Evolutionary conservation across 2,113 vertebrate genomes (phyloP), one percentile per base, ranked within the genome.

Genomic region (Notarius quadriscutis): DNA sequence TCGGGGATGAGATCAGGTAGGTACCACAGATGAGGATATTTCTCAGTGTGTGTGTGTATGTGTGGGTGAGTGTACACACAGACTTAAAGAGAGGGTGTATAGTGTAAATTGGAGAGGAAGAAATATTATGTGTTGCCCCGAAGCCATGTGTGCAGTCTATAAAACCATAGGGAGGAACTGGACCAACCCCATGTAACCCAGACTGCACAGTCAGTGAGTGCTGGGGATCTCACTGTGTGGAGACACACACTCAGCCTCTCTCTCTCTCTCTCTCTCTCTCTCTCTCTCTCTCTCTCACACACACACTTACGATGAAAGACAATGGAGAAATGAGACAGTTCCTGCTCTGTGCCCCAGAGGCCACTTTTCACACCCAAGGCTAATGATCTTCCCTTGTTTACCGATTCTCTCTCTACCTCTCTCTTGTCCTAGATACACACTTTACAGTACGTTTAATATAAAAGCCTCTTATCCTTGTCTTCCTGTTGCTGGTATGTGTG

Each of bases 81-180:
- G 17, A 82, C 48, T 18, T 17, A 77, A 81, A 11, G 34, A 41
- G 10, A 41, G 6, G 11, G 8, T 82, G 67, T 87, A 62, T 57
- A 30, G 81, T 78, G 87, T 77, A 87, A 87, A 67, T 17, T 22
- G 18, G 41, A 34, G 18, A 55, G 81, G 10, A 51, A 75, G 55
- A 60, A 65, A 67, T 85, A 84, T 63, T 87, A 86, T 87, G 81
- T 88, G 72, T 82, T 69, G 20, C 55, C 51, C 83, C 80, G 2
- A 87, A 75, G 82, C 81, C 78, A 80, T 78, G 57, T 75, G 51
- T 72, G 51, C 30, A 85, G 78, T 87, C 81, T 87, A 83, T 72
- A 87, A 88, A 84, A 62, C 87, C 83, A 88, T 87, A 82, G 51
- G 57, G 62, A 81, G 65, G 84, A 87, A 81, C 81, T 83, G 22